A percentile compares a stretch with the other conserved stretches of the same genome.
These are phyloP conservation scores for Tetanocera ferruginea DNA, from an alignment of 2,888 invertebrate genomes.

Conservation along the genomic window DNA sequence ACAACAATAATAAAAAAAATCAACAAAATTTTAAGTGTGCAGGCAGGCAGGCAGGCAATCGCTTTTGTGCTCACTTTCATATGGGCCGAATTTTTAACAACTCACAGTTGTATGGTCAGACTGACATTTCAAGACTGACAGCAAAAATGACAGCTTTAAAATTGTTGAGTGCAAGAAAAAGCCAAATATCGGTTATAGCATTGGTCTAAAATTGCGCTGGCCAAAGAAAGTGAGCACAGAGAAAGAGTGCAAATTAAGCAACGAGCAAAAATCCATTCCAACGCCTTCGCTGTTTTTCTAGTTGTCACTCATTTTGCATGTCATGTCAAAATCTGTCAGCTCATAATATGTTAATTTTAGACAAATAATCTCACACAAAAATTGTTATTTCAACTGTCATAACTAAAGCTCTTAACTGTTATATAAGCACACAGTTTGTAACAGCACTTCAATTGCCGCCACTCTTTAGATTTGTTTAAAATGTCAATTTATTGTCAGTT, in stretches of 20 bases:
- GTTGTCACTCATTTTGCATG: neutral
- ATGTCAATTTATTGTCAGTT: neutral
- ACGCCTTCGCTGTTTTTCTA: neutral
- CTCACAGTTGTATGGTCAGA: neutral
- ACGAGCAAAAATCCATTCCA: neutral
- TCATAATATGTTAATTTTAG: too few species aligned
- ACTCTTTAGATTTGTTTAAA: neutral
- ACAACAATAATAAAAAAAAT: neutral
- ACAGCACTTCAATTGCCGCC: too few species aligned
- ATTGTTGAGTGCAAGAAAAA: neutral
- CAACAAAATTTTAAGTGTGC: neutral
- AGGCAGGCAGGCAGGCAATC: conserved; percentile 14
- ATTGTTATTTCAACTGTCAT: conserved; percentile 16
- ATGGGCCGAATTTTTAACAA: neutral
- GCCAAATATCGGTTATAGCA: neutral
- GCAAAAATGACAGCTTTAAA: neutral
- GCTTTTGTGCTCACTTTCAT: conserved; percentile 10
- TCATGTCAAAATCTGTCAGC: too few species aligned
- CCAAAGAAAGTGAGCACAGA: neutral
- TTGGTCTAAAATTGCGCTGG: neutral
- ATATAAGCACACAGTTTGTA: neutral
- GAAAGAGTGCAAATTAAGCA: neutral
- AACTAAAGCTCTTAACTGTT: neutral
- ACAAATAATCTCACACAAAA: too few species aligned
- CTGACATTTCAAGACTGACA: neutral